These are phyloP conservation scores for Microplitis manilae DNA, from an alignment of 2,888 invertebrate genomes.

Conservation along the genomic window DNA sequence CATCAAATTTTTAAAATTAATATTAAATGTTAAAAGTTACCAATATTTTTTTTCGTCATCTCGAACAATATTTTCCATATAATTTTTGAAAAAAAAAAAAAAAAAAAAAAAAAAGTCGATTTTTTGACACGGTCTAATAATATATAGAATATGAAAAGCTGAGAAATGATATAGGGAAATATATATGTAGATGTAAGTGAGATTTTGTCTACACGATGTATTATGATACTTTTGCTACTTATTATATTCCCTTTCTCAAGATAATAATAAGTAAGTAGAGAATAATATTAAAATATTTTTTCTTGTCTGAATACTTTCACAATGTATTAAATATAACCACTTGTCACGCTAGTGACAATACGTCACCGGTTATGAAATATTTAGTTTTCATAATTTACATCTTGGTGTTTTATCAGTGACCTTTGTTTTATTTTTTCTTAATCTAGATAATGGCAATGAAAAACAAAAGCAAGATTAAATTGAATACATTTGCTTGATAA, in stretches of 20 bases:
- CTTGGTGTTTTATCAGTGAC: background rate
- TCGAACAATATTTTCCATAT: too few species aligned
- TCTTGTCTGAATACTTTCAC: constrained; percentile 17
- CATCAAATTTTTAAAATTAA: too few species aligned
- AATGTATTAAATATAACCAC: background rate
- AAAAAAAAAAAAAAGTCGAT: background rate
- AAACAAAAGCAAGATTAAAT: too few species aligned
- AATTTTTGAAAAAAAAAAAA: background rate
- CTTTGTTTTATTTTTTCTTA: background rate
- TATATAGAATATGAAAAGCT: background rate
- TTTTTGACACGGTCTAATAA: background rate
- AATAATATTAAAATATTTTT: background rate
- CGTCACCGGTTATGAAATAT: constrained; percentile 20
- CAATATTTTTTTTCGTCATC: too few species aligned
- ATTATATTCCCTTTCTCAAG: background rate
- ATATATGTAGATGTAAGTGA: background rate
- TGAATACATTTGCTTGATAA: too few species aligned
- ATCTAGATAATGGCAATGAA: too few species aligned
- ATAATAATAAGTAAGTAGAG: background rate
- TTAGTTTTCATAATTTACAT: background rate
- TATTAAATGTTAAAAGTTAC: too few species aligned
- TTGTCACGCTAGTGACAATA: constrained; percentile 6
- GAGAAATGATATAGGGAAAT: background rate
- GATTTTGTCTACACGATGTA: background rate
- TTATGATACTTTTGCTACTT: background rate